Percentiles rank a stretch among this genome's conserved stretches.
phyloP scores from a whole-genome alignment of 2,888 invertebrate species.

The Furcula furcula region DNA sequence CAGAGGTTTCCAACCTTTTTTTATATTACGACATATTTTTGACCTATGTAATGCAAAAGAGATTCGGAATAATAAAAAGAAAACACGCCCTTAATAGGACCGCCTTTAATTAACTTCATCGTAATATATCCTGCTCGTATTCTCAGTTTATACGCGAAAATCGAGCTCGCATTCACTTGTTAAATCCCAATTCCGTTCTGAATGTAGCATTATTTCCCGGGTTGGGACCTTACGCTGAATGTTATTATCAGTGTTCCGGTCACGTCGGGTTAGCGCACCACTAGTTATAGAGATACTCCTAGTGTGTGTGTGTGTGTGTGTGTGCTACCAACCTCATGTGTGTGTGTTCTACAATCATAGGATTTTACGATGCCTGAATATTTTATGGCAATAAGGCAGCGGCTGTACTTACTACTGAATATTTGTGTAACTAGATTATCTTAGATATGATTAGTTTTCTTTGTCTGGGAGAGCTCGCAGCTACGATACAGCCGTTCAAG shows the following conservation, averaged over 20 bases:
- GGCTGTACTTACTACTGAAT: too few relatives aligned
- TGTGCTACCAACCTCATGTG: background rate
- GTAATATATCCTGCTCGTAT: slow-evolving; percentile 23
- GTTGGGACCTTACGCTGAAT: slow-evolving; percentile 12
- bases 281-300: slow-evolving; percentile 20
- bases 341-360: slow-evolving; percentile 12
- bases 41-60: too few relatives aligned
- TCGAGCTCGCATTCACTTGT: slow-evolving; percentile 17
- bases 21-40: too few relatives aligned
- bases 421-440: too few relatives aligned
- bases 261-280: slow-evolving; percentile 30
- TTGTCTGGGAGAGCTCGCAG: too few relatives aligned
- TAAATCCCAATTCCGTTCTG: slow-evolving; percentile 19
- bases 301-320: slow-evolving; percentile 10
- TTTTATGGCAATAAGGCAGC: slow-evolving; percentile 7
- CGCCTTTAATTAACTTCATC: slow-evolving; percentile 23
- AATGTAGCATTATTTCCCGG: slow-evolving; percentile 19
- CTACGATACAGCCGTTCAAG: too few relatives aligned
- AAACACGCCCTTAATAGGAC: background rate
- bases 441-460: too few relatives aligned
- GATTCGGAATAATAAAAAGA: too few relatives aligned
- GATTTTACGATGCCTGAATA: slow-evolving; percentile 17
- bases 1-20: too few relatives aligned
- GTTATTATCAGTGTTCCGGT: slow-evolving; percentile 21
- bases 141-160: slow-evolving; percentile 22